phyloP scores from a whole-genome alignment of 2,113 vertebrate genomes.

The Misgurnus mizolepis region DNA sequence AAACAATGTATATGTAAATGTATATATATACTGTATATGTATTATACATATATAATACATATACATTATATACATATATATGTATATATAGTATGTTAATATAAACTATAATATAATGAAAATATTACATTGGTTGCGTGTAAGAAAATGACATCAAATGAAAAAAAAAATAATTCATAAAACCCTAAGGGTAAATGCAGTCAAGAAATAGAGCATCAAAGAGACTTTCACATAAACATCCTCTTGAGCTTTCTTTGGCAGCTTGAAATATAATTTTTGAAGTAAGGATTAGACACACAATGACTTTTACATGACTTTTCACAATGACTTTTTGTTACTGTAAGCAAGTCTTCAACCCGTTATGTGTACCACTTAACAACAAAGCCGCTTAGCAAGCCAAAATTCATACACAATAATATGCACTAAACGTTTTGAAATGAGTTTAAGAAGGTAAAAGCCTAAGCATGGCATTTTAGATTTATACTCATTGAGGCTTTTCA shows the following conservation, averaged over 20 bases:
- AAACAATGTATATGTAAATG: no score
- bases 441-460: slow-evolving; percentile 19
- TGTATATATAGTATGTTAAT: neutral
- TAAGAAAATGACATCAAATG: no score
- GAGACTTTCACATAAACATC: neutral
- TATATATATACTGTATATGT: no score
- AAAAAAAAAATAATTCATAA: no score
- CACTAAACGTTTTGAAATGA: neutral
- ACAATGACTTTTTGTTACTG: neutral
- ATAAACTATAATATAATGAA: neutral
- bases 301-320: neutral
- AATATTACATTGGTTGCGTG: no score
- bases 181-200: no score
- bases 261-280: slow-evolving; percentile 9
- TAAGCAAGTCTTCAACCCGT: neutral
- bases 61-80: no score
- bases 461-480: neutral
- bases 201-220: no score
- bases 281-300: slow-evolving; percentile 3
- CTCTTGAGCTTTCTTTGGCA: neutral
- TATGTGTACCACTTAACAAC: slow-evolving; percentile 14
- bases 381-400: slow-evolving; percentile 25
- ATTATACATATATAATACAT: no score
- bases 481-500: slow-evolving; percentile 20
- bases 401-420: slow-evolving; percentile 17